These are phyloP conservation scores for Dynastes tityus DNA, from an alignment of 2,888 invertebrate genomes.

Conservation along the genomic window DNA sequence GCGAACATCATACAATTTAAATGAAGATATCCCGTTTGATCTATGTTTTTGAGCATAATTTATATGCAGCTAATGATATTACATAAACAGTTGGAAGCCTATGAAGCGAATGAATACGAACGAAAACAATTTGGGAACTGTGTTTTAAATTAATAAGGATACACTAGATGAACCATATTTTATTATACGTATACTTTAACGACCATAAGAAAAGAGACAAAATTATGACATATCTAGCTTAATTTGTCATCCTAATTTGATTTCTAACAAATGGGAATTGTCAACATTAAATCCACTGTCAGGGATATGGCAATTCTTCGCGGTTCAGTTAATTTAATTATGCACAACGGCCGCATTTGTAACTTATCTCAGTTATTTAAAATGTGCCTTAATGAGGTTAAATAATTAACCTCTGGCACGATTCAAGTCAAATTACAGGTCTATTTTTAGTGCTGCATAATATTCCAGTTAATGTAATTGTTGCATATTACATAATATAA, in stretches of 20 bases:
- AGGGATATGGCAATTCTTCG: not conserved
- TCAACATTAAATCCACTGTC: not conserved
- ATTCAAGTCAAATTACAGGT: not conserved
- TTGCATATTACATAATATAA: too few relatives aligned
- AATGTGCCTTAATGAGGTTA: not conserved
- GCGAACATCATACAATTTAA: not conserved
- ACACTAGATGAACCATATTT: too few relatives aligned
- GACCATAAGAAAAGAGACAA: too few relatives aligned
- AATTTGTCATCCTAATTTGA: not conserved
- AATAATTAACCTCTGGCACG: conserved; percentile 1
- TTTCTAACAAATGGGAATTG: not conserved
- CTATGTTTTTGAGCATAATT: too few relatives aligned
- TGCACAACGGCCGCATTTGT: not conserved
- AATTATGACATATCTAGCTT: not conserved
- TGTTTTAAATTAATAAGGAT: too few relatives aligned
- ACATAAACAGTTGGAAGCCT: too few relatives aligned
- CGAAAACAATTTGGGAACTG: too few relatives aligned
- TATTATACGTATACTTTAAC: too few relatives aligned
- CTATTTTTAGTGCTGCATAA: not conserved
- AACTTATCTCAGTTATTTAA: not conserved
- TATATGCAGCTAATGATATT: too few relatives aligned
- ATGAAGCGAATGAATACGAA: too few relatives aligned
- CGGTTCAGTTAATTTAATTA: conserved; percentile 3
- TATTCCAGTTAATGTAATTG: too few relatives aligned
- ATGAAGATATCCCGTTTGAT: conserved; percentile 15